Conservation (phyloP, 2,888 invertebrate species). For the Tenthredo notha region DNA sequence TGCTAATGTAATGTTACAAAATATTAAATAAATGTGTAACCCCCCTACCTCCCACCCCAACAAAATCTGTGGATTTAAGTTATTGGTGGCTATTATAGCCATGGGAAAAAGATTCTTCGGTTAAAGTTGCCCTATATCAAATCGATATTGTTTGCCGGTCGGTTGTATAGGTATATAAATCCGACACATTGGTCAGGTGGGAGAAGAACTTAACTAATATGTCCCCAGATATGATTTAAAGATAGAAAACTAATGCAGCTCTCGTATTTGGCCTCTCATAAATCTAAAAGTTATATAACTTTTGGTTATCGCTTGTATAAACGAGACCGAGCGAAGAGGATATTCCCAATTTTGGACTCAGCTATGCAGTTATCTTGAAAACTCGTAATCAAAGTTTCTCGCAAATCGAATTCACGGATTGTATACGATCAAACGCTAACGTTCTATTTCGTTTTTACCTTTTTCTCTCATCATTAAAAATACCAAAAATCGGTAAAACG, state of each 20-base stretch:
- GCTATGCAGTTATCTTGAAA: neutral
- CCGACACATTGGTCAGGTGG: conserved; percentile 7
- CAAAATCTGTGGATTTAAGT: too few relatives aligned
- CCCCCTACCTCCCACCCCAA: too few relatives aligned
- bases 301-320: conserved; percentile 32
- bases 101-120: neutral
- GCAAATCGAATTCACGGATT: neutral
- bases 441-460: neutral
- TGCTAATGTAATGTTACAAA: neutral
- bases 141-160: neutral
- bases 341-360: neutral
- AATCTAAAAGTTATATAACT: conserved; percentile 44
- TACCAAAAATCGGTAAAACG: neutral
- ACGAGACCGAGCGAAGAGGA: neutral
- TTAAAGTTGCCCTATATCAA: neutral
- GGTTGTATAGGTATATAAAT: neutral
- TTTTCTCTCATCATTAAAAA: neutral
- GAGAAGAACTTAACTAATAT: conserved; percentile 38
- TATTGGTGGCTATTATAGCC: neutral
- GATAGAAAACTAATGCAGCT: conserved; percentile 14
- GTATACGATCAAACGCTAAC: neutral
- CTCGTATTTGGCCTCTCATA: conserved; percentile 33
- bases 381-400: neutral
- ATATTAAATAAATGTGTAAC: too few relatives aligned
- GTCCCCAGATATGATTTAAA: conserved; percentile 35